Evolutionary conservation across 2,797 vertebrate genomes (phyloP).

Genomic region (Eulemur albifrons): DNA sequence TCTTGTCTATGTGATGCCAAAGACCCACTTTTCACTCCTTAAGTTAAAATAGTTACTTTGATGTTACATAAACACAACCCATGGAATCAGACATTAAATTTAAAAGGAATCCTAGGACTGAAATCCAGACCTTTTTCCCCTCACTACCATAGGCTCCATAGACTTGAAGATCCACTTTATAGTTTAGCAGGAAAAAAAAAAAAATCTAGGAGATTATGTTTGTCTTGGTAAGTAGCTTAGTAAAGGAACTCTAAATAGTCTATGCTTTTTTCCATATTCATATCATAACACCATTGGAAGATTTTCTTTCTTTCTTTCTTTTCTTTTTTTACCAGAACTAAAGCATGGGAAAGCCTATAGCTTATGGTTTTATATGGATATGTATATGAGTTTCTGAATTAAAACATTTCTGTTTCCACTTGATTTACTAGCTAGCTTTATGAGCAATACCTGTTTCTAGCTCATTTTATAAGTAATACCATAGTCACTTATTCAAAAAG

Average conservation of each 20-base stretch:
- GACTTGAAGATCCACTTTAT: neutral
- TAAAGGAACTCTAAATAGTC: neutral
- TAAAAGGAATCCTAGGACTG: neutral
- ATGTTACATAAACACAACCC: neutral
- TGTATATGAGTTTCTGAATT: neutral
- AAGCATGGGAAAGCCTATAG: neutral
- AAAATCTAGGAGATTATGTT: neutral
- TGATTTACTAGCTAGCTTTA: neutral
- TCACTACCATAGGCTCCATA: neutral
- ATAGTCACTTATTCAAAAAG: neutral
- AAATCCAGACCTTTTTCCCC: neutral
- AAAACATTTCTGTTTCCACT: neutral
- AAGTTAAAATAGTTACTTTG: slow-evolving; percentile 42
- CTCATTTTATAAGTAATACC: neutral
- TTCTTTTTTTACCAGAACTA: neutral
- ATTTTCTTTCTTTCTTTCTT: neutral
- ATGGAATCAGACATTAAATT: slow-evolving; percentile 33
- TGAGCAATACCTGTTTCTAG: neutral
- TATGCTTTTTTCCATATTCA: neutral
- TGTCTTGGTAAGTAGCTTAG: slow-evolving; percentile 20
- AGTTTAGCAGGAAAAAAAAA: neutral
- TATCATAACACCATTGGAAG: neutral
- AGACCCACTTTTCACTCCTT: neutral
- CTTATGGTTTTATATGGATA: neutral
- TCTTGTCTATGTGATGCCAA: neutral